Evolutionary conservation across 2,797 vertebrate species (phyloP), one percentile per base, ranked within the genome.

Genomic region (Decapterus maruadsi): DNA sequence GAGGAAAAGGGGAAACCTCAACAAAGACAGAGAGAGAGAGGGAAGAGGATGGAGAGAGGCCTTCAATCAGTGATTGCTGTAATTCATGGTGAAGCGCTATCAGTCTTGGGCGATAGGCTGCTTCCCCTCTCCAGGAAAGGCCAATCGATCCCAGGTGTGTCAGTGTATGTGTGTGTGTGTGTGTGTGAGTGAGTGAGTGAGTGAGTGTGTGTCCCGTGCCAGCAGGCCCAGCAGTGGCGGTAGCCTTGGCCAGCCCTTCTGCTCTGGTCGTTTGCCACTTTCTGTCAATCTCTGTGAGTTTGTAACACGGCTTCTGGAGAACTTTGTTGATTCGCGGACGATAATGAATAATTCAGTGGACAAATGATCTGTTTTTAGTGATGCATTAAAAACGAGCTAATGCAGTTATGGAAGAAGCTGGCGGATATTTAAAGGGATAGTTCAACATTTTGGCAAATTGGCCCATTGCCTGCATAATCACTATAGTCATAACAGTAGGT

Each of bases 111-210:
- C 55, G 81, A 87, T 80, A 80, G 40, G 46, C 72, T 78, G 50
- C 71, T 87, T 82, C 83, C 81, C 68, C 77, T 89, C 77, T 83
- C 80, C 85, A 86, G 84, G 85, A 91, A 86, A 87, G 74, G 89
- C 86, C 70, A 77, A 87, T 91, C 72, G 80, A 86, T 91, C 85
- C 81, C 72, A 86, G 59, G 73, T 84, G 77, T 83, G 77, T 69
- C 58, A 77, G 16, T 62, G 29, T 66, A 62, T 67, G 67, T 46
- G 40, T 48, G 56, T 55, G n/a, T 56, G 46, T 45, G 46, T 60
- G 59, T 48, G 55, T 60, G 38, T 60, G 36, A 45, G 42, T 12
- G 13, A 13, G 7, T 61, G 42, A 2, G 11, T 43, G 7, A 57
- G 43, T 59, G 58, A 40, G 42, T 13, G 11, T 43, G 14, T 61